These are phyloP conservation scores for Sebastes schlegelii DNA, from an alignment of 2,113 vertebrate genomes.

Conservation along the genomic window DNA sequence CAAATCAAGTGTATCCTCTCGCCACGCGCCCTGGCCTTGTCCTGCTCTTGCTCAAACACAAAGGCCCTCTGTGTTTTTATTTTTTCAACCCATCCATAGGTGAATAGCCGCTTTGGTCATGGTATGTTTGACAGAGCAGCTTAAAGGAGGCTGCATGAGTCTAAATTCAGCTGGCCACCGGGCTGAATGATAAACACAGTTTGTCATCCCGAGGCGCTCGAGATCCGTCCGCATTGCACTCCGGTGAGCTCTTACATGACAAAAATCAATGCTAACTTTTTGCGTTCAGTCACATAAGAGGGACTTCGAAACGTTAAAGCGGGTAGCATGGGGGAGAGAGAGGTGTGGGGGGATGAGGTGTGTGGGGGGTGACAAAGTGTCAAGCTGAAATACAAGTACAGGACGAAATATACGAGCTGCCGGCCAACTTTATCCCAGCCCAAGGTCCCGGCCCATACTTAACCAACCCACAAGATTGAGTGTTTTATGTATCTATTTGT, in stretches of 20 bases:
- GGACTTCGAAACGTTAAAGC: conserved; percentile 48
- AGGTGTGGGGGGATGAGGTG: background rate
- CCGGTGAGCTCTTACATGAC: conserved; percentile 57
- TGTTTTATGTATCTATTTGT: conserved; percentile 84
- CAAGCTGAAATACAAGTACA: conserved; percentile 79
- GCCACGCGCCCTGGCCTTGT: conserved; percentile 76
- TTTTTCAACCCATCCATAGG: conserved; percentile 52
- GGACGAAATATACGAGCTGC: conserved; percentile 74
- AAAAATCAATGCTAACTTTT: conserved; percentile 77
- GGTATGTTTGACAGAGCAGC: conserved; percentile 69
- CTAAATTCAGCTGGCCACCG: conserved; percentile 69
- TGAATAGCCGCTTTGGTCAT: conserved; percentile 73
- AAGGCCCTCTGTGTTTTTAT: conserved; percentile 66
- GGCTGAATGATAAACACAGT: conserved; percentile 59
- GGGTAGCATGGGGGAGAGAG: background rate
- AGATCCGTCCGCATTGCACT: conserved; percentile 51
- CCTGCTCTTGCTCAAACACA: conserved; percentile 74
- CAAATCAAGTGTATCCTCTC: conserved; percentile 81
- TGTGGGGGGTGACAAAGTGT: conserved; percentile 55
- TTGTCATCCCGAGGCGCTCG: conserved; percentile 52
- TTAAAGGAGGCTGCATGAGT: conserved; percentile 52
- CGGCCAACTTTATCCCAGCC: conserved; percentile 72
- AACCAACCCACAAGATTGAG: conserved; percentile 73
- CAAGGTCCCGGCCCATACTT: conserved; percentile 76
- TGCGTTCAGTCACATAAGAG: conserved; percentile 60